phyloP scores from a whole-genome alignment of 1,140 invertebrate species.

The Zaprionus capensis region DNA sequence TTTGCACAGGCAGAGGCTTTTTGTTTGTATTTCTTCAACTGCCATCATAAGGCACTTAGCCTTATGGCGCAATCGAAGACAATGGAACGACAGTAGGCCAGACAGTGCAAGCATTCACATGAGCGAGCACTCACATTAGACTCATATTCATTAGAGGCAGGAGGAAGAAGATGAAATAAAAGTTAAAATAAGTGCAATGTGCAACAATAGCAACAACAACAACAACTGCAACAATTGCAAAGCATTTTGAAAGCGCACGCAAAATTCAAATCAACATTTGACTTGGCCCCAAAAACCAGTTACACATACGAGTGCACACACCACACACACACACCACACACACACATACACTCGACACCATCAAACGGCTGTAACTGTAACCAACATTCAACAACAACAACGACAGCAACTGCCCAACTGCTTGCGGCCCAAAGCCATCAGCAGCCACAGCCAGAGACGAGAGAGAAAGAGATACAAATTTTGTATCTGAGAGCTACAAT shows the following conservation, averaged over 20 bases:
- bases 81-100: constrained; percentile 12
- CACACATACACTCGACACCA: constrained; percentile 9
- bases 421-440: constrained; percentile 59
- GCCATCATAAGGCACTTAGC: constrained; percentile 28
- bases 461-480: constrained; percentile 32
- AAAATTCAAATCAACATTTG: constrained; percentile 73
- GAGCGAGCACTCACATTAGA: constrained; percentile 26
- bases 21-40: neutral
- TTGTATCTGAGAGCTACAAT: constrained; percentile 39
- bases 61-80: constrained; percentile 19
- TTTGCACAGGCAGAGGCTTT: constrained; percentile 23
- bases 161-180: neutral
- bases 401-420: constrained; percentile 26
- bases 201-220: neutral
- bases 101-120: neutral
- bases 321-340: constrained; percentile 9
- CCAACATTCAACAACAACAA: constrained; percentile 32
- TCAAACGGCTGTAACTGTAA: constrained; percentile 52
- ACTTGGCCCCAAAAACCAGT: constrained; percentile 56
- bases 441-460: constrained; percentile 44
- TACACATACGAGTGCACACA: constrained; percentile 19
- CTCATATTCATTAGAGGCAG: constrained; percentile 49
- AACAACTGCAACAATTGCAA: constrained; percentile 21
- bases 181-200: constrained; percentile 31
- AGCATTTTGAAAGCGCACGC: constrained; percentile 54